Conservation (phyloP, 2,797 vertebrate genomes). For the Leucoraja ocellata region DNA sequence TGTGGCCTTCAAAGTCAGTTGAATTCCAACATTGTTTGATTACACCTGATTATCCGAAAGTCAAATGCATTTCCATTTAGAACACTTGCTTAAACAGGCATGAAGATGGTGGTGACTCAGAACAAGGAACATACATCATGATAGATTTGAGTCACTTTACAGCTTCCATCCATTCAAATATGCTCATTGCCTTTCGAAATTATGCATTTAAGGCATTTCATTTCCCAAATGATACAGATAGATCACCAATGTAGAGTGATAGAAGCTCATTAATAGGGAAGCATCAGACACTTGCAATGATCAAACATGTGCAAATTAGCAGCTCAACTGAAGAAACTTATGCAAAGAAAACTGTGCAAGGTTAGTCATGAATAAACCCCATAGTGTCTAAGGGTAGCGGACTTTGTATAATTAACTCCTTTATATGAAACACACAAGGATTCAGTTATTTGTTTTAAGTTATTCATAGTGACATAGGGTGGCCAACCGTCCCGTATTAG, state of each 20-base stretch:
- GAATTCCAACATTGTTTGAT: constrained; percentile 80
- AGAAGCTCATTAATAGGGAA: constrained; percentile 58
- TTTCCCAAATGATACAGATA: constrained; percentile 63
- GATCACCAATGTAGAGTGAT: constrained; percentile 55
- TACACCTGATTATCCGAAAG: constrained; percentile 74
- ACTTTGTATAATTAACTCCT: background rate
- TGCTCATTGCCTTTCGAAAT: constrained; percentile 58
- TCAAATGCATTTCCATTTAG: constrained; percentile 94
- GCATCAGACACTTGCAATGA: constrained; percentile 33
- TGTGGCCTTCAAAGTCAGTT: constrained; percentile 63
- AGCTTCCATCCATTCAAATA: constrained; percentile 51
- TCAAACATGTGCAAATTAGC: constrained; percentile 10
- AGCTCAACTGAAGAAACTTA: background rate
- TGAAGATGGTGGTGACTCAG: constrained; percentile 66
- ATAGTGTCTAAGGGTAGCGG: background rate
- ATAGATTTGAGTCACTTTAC: constrained; percentile 52
- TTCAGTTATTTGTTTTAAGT: background rate
- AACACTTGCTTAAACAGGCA: constrained; percentile 83
- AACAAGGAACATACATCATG: constrained; percentile 53
- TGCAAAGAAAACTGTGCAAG: background rate
- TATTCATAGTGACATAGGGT: background rate
- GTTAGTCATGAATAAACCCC: background rate
- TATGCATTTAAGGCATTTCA: constrained; percentile 61
- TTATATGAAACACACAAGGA: background rate
- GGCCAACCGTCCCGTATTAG: no score